phyloP scores from a whole-genome alignment of 1,140 invertebrate species.

The Globodera rostochiensis region DNA sequence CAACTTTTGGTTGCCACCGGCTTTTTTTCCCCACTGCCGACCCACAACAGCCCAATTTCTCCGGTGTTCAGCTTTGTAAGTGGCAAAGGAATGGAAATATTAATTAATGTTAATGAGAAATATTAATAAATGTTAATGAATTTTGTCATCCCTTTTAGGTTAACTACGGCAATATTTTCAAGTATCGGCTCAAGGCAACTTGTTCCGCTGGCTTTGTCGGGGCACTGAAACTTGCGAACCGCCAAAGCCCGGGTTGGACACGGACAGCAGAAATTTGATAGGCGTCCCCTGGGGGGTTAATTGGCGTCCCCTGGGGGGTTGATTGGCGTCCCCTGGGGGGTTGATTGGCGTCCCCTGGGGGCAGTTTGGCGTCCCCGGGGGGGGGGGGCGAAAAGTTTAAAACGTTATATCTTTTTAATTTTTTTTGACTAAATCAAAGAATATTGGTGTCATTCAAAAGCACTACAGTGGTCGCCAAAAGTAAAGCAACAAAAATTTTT shows the following conservation, averaged over 20 bases:
- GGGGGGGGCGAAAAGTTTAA: too few species aligned
- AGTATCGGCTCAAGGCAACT: slow-evolving; percentile 2
- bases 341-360: too few species aligned
- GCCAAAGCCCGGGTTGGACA: background rate
- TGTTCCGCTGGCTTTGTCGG: slow-evolving; percentile 17
- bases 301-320: too few species aligned
- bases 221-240: background rate
- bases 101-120: too few species aligned
- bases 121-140: too few species aligned
- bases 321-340: too few species aligned
- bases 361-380: too few species aligned
- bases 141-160: background rate
- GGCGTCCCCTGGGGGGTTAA: background rate
- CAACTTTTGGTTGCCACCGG: slow-evolving; percentile 19
- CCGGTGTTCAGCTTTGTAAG: background rate
- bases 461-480: too few species aligned
- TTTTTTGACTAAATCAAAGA: too few species aligned
- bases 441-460: too few species aligned
- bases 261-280: background rate
- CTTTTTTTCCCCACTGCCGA: background rate
- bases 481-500: too few species aligned
- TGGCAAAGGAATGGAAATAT: background rate
- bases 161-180: slow-evolving; percentile 9
- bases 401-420: too few species aligned
- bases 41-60: background rate